Evolutionary conservation across 2,888 invertebrate genomes (phyloP).

Genomic region (Cerastis leucographa): DNA sequence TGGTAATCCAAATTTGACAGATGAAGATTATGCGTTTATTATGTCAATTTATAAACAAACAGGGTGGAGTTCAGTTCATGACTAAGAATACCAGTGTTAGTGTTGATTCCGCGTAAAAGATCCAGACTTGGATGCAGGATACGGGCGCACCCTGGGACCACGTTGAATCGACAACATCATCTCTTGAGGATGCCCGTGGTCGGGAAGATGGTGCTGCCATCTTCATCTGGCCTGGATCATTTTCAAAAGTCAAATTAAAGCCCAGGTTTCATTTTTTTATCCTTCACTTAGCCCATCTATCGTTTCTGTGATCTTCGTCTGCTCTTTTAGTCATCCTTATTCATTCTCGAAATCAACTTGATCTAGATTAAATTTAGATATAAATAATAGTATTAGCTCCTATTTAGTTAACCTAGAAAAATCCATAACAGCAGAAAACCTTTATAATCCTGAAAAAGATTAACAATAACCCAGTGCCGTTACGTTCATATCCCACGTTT

Average conservation of each 20-base stretch:
- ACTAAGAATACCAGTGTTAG: too few species aligned
- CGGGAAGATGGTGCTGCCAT: background rate
- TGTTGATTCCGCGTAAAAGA: background rate
- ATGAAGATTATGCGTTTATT: too few species aligned
- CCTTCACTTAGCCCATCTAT: background rate
- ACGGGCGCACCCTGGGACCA: background rate
- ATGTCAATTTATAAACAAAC: too few species aligned
- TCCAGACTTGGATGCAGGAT: background rate
- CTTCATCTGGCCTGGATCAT: background rate
- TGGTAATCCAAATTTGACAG: too few species aligned
- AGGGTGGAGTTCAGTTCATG: too few species aligned
- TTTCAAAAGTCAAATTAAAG: background rate
- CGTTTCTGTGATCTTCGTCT: background rate
- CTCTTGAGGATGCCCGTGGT: background rate
- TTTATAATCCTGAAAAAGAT: background rate
- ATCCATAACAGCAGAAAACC: background rate
- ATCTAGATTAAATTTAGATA: background rate
- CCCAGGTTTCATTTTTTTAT: background rate
- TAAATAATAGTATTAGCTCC: background rate
- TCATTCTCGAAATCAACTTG: background rate
- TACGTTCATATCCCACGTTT: constrained; percentile 7
- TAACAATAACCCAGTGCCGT: constrained; percentile 6
- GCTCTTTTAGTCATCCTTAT: background rate
- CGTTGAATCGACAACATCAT: background rate
- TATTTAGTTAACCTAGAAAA: background rate